A percentile compares a stretch with the other conserved stretches of the same genome.
These are phyloP conservation scores for Helicoverpa zea DNA, from an alignment of 1,140 invertebrate genomes.

Conservation along the genomic window DNA sequence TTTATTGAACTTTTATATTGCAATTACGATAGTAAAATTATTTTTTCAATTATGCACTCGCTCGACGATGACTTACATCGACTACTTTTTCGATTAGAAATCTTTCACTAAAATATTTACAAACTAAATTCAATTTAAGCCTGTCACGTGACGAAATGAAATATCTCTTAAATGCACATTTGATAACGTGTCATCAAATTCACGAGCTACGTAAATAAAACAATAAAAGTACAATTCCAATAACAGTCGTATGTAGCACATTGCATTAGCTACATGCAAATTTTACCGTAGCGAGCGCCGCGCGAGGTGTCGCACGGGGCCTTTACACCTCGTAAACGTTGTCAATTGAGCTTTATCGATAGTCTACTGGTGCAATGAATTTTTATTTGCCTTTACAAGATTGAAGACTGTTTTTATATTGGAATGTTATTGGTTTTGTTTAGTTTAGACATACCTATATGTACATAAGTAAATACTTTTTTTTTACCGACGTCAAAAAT, in stretches of 20 bases:
- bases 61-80: no score
- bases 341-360: slow-evolving; percentile 41
- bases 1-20: no score
- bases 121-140: no score
- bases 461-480: no score
- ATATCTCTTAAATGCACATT: no score
- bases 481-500: no score
- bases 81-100: no score
- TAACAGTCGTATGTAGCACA: background rate
- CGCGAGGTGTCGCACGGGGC: slow-evolving; percentile 10
- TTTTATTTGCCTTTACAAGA: slow-evolving; percentile 39
- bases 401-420: slow-evolving; percentile 1
- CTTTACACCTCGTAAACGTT: slow-evolving; percentile 46
- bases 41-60: no score
- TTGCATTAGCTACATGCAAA: background rate
- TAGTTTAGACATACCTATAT: background rate
- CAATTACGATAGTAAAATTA: no score
- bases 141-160: no score
- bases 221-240: background rate
- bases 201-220: background rate
- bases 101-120: no score
- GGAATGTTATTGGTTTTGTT: slow-evolving; percentile 23
- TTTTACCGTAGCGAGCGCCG: background rate
- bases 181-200: no score
- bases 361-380: slow-evolving; percentile 43